Base-by-base conservation (phyloP, 2,888 invertebrate species). In the Octonoba sinensis region DNA sequence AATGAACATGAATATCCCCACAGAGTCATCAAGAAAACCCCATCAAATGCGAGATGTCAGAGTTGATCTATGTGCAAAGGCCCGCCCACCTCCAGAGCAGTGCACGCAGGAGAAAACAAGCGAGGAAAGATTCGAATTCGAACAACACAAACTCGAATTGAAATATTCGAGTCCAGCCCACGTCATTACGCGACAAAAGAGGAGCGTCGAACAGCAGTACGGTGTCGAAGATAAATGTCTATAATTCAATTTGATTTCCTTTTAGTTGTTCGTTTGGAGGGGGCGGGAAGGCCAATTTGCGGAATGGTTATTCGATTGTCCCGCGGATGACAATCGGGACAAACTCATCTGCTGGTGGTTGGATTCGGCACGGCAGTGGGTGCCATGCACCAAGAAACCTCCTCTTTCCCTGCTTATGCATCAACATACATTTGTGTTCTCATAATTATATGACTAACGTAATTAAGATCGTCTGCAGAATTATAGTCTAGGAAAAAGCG, bases 171-270 rank as follows among this genome's bases (percentile, higher is more conserved):
- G 16, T 22, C 49, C 66, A 15, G 16, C 66, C 74, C 66, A 46
- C 16, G 36, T 20, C 74, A 75, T 75, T 66, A 75, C 16, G 3
- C 18, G 15, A 66, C 74, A 67, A 75, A 24, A 27, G 49, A 56
- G 54, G 49, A 15, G 64, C 44, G 54, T 64, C 73, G 56, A 47
- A 65, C 54, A 18, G 36, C 36, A 36, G 16, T n/a, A 6, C 44
- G 16, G 66, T 51, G 65, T 27, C 36, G 78, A 78, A 78, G 78
- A 78, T 78, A 66, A 78, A 78, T 78, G 78, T 72, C 66, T 36
- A 65, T 78, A 78, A 78, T 44, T 78, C 78, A 72, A 78, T 78
- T 78, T 72, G 71, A 78, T 72, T 78, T 72, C 60, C 71, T 54
- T 66, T 78, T 72, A 59, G 54, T n/a, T 22, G 49, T 36, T 78